Conservation (phyloP, 37 sponge, comb jelly and placozoan genomes). For the Crambe crambe region DNA sequence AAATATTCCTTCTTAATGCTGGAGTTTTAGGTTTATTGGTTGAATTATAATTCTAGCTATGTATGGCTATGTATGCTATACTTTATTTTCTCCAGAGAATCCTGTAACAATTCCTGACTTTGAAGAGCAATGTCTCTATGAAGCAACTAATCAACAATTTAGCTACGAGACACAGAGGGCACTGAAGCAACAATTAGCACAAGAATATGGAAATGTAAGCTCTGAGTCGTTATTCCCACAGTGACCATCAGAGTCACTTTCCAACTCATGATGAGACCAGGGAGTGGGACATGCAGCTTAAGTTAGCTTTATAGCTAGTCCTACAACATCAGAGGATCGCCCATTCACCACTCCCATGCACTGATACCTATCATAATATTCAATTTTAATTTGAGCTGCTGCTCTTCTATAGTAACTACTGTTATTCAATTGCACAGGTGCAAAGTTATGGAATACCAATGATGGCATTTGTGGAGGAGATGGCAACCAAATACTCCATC, state of each 20-base stretch:
- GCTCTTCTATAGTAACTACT: too few species aligned
- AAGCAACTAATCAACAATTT: constrained; percentile 36
- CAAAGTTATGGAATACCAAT: not conserved
- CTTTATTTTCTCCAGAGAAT: not conserved
- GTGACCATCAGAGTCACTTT: too few species aligned
- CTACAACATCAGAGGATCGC: too few species aligned
- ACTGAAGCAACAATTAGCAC: not conserved
- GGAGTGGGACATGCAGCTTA: too few species aligned
- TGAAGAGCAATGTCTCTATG: not conserved
- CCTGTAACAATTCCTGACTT: not conserved
- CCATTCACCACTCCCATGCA: too few species aligned
- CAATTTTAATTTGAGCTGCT: too few species aligned
- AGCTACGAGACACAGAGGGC: constrained; percentile 27
- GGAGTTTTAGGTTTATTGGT: constrained; percentile 46
- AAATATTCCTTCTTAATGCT: constrained; percentile 55
- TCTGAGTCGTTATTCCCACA: too few species aligned
- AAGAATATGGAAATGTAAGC: too few species aligned
- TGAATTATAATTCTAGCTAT: not conserved
- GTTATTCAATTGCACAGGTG: not conserved
- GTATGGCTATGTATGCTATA: not conserved
- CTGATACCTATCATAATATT: too few species aligned
- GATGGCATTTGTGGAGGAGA: not conserved
- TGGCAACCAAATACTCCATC: not conserved
- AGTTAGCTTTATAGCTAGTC: too few species aligned
- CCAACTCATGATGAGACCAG: too few species aligned